These are phyloP conservation scores for Julus scanicus DNA, from an alignment of 2,888 invertebrate genomes.

Conservation along the genomic window DNA sequence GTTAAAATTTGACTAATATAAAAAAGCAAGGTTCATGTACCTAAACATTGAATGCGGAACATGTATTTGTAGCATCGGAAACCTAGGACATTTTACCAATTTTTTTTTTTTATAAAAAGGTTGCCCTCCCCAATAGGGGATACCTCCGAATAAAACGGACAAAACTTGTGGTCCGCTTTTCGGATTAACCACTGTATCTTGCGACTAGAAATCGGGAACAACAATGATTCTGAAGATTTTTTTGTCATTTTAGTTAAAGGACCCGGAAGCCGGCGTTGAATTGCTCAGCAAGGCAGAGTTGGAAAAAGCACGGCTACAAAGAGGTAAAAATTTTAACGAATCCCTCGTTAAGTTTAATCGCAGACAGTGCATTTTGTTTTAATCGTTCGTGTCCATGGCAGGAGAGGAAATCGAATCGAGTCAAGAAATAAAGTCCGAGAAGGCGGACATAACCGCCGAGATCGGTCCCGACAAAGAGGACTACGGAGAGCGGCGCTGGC, in stretches of 20 bases:
- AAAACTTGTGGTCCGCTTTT: no score
- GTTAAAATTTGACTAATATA: no score
- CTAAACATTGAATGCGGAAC: no score
- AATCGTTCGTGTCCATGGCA: neutral
- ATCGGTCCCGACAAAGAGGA: neutral
- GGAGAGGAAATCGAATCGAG: neutral
- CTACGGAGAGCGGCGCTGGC: neutral
- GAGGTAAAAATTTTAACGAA: neutral
- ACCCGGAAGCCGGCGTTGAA: constrained; percentile 49
- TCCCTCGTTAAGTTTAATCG: neutral
- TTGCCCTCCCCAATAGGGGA: no score
- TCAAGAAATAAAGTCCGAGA: neutral
- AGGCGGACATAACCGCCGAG: constrained; percentile 8
- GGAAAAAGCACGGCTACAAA: neutral
- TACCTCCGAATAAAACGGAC: no score
- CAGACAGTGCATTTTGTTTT: neutral
- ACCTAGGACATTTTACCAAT: no score
- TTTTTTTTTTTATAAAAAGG: no score
- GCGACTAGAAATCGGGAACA: no score
- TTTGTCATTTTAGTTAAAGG: neutral
- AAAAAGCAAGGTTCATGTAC: no score
- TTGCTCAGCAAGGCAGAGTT: constrained; percentile 4
- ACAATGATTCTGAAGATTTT: neutral
- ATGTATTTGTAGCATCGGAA: no score
- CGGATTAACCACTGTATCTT: no score